Conservation (phyloP, 2,888 invertebrate species). For the Drosophila kuntzei region DNA sequence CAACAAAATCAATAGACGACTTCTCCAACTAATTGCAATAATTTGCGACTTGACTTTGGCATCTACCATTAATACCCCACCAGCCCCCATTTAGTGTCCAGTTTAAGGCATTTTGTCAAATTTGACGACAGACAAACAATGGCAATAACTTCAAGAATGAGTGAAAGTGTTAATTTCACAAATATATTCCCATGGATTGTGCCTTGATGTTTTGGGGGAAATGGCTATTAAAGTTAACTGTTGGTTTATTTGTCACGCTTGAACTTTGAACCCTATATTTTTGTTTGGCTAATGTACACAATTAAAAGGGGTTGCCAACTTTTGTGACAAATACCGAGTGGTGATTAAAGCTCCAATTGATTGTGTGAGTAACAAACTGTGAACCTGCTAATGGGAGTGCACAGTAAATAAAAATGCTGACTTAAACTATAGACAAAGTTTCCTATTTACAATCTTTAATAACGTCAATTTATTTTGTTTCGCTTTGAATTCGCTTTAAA, state of each 20-base stretch:
- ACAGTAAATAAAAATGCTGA: slow-evolving; percentile 1
- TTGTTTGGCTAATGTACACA: slow-evolving; percentile 58
- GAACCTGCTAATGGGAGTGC: slow-evolving; percentile 22
- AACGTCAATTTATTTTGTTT: background rate
- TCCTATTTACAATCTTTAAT: background rate
- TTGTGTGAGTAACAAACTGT: slow-evolving; percentile 53
- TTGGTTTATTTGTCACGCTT: slow-evolving; percentile 78
- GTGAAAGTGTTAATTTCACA: slow-evolving; percentile 75
- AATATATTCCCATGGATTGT: slow-evolving; percentile 47
- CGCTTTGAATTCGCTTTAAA: background rate
- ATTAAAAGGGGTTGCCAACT: slow-evolving; percentile 59
- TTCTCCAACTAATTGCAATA: slow-evolving; percentile 71
- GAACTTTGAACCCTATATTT: slow-evolving; percentile 73
- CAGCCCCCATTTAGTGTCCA: slow-evolving; percentile 1
- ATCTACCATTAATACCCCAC: slow-evolving; percentile 19
- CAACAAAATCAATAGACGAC: slow-evolving; percentile 69
- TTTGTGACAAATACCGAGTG: slow-evolving; percentile 26
- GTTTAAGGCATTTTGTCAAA: slow-evolving; percentile 31
- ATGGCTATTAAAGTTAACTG: slow-evolving; percentile 73
- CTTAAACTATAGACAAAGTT: background rate
- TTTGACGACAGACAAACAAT: slow-evolving; percentile 47
- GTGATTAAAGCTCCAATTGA: slow-evolving; percentile 41
- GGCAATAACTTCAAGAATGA: slow-evolving; percentile 31
- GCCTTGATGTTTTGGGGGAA: slow-evolving; percentile 25
- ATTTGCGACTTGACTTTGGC: slow-evolving; percentile 57